Percentiles rank a stretch among this genome's conserved stretches.
These are phyloP conservation scores for Sinelater perroti DNA, from an alignment of 2,888 invertebrate genomes.

Conservation along the genomic window DNA sequence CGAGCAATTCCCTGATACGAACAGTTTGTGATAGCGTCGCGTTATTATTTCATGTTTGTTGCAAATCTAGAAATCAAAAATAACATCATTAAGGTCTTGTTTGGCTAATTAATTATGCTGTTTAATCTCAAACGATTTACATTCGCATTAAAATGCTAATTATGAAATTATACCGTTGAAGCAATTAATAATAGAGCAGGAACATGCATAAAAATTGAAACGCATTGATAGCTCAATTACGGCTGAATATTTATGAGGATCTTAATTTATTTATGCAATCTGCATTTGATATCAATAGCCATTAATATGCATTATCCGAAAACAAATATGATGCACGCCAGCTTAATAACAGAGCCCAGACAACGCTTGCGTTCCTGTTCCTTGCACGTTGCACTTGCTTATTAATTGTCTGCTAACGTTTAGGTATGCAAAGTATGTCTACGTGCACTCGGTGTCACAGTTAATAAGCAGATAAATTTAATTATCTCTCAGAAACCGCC, in stretches of 20 bases:
- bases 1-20: background rate
- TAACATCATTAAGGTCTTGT: conserved; percentile 7
- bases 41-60: no score
- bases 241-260: conserved; percentile 18
- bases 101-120: conserved; percentile 12
- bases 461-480: no score
- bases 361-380: no score
- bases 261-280: conserved; percentile 25
- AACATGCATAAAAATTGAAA: conserved; percentile 14
- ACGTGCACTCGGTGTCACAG: conserved; percentile 5
- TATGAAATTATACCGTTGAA: conserved; percentile 21
- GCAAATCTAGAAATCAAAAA: background rate
- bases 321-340: conserved; percentile 17
- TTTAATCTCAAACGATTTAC: conserved; percentile 14
- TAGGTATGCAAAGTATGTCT: background rate
- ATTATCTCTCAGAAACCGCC: no score
- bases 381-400: conserved; percentile 1
- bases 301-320: conserved; percentile 23
- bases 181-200: conserved; percentile 18
- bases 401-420: no score
- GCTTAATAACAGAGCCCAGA: conserved; percentile 19
- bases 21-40: conserved; percentile 3
- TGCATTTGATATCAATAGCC: conserved; percentile 17
- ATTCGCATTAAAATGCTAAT: conserved; percentile 26
- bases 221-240: conserved; percentile 26